Base-by-base conservation (phyloP, 2,888 invertebrate genomes). In the Cabera pusaria region DNA sequence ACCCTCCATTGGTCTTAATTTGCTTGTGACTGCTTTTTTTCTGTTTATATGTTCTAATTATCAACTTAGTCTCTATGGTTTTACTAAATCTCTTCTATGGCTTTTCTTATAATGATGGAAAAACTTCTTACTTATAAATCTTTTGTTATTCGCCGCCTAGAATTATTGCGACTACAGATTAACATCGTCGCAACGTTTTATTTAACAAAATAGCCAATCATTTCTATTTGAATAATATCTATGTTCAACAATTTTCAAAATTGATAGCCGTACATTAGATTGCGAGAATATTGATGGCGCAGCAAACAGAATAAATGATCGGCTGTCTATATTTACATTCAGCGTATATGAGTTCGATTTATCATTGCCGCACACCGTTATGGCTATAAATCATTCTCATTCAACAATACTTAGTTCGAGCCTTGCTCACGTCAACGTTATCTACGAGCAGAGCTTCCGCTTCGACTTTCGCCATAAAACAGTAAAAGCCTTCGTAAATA, bases 311-410 rank as follows among this genome's bases (percentile, higher is more conserved):
- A 78, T 72, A 70, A 75, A 78, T 72, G 70, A 66, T 60, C 65
- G 57, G 59, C 67, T 70, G 69, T 70, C 64, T 63, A 64, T 68
- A 72, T 73, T 75, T 72, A 78, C 74, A 72, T 72, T 72, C 68
- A 64, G 66, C 65, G 69, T 69, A 71, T 72, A 71, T 60, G 69
- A 70, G 56, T 59, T 64, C 71, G 68, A 84, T 84, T 78, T 75
- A 85, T 85, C 80, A 84, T 73, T 68, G 56, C 56, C 49, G 51
- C 58, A 55, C 59, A 68, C 70, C 70, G 69, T 71, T 68, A 66
- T 52, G 56, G 64, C 57, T 54, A 84, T 86, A 77, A 81, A 84
- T 86, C 83, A 81, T 73, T 52, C 56, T 67, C 71, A 68, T 73
- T 78, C 73, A 73, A 71, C 67, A 69, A 71, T 68, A 65, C 63